Evolutionary conservation across 2,888 invertebrate genomes (phyloP).

Genomic region (Anorthoa munda): DNA sequence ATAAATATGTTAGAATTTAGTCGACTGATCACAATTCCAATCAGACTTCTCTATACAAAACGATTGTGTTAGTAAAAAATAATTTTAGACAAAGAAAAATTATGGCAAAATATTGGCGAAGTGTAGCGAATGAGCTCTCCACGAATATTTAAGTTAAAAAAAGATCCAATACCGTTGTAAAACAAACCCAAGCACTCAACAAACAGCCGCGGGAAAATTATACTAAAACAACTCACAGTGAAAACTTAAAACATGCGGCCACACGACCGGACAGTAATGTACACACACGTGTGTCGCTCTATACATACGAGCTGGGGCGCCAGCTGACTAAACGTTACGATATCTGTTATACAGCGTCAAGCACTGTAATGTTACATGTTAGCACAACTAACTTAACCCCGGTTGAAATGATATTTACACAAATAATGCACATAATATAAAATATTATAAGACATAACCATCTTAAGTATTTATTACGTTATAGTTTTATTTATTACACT

Average conservation of each 20-base stretch:
- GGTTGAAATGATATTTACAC: conserved; percentile 83
- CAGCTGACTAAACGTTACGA: conserved; percentile 50
- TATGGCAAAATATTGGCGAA: conserved; percentile 91
- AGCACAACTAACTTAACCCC: conserved; percentile 48
- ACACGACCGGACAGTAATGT: conserved; percentile 56
- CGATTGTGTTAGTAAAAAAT: conserved; percentile 80
- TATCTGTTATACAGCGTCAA: conserved; percentile 51
- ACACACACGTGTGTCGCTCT: conserved; percentile 66
- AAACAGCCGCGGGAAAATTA: conserved; percentile 76
- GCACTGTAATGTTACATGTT: conserved; percentile 44
- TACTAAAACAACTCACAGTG: conserved; percentile 74
- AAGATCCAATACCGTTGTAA: conserved; percentile 79
- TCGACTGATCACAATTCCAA: conserved; percentile 77
- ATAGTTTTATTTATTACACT: conserved; percentile 79
- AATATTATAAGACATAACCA: conserved; percentile 83
- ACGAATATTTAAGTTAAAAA: conserved; percentile 80
- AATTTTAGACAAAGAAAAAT: conserved; percentile 79
- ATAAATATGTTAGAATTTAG: conserved; percentile 84
- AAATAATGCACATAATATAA: conserved; percentile 84
- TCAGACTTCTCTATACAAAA: conserved; percentile 78
- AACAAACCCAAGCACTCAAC: conserved; percentile 77
- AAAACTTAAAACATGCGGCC: conserved; percentile 63
- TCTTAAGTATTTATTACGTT: conserved; percentile 83
- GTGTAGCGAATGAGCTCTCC: conserved; percentile 80
- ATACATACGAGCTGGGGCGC: conserved; percentile 65